These are phyloP conservation scores for Pygathrix nemaeus DNA, from an alignment of 2,113 vertebrate species.

Conservation along the genomic window DNA sequence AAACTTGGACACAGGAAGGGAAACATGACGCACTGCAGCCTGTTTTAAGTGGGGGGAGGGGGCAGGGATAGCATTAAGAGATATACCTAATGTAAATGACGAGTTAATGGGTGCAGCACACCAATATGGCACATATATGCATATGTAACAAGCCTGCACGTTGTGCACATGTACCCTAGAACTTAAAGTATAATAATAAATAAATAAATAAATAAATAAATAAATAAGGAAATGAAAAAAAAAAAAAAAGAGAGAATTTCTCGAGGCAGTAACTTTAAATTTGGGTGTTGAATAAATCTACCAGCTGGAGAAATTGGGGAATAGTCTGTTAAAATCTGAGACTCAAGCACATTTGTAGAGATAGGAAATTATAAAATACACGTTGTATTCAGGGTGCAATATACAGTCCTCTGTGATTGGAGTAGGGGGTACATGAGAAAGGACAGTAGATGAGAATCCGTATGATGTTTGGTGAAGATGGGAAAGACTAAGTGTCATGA, in stretches of 20 bases:
- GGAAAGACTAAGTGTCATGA: accelerated
- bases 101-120: no score
- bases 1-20: no score
- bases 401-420: not conserved
- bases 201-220: no score
- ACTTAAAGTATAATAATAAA: no score
- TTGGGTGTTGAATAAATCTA: not conserved
- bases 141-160: no score
- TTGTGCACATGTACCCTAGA: no score
- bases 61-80: no score
- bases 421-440: not conserved
- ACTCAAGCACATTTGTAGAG: not conserved
- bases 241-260: not conserved
- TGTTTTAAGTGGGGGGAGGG: no score
- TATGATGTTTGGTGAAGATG: not conserved
- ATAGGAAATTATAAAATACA: not conserved
- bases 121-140: no score
- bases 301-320: not conserved
- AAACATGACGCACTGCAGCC: no score
- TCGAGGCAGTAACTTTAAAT: not conserved
- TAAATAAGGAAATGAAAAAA: no score
- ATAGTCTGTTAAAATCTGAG: not conserved
- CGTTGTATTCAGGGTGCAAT: not conserved
- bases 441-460: not conserved
- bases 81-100: no score